These are phyloP conservation scores for Drosophila teissieri DNA, from an alignment of 1,140 invertebrate genomes.

Conservation along the genomic window DNA sequence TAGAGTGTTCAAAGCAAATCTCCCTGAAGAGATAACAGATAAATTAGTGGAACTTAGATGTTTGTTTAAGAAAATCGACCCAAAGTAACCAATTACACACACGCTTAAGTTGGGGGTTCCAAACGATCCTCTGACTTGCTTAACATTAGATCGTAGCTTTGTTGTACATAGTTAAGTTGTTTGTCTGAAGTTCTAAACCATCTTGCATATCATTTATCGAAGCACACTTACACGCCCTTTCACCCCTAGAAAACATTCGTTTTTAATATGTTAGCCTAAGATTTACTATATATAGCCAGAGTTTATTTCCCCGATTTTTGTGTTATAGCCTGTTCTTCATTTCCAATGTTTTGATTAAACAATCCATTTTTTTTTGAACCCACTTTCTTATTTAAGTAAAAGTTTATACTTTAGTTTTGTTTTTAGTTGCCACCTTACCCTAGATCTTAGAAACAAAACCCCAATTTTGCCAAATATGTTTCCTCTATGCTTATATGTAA, in stretches of 20 bases:
- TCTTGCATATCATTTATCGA: conserved; percentile 54
- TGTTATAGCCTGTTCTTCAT: conserved; percentile 27
- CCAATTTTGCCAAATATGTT: conserved; percentile 82
- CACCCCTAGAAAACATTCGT: conserved; percentile 26
- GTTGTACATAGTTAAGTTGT: conserved; percentile 72
- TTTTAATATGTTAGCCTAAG: conserved; percentile 57
- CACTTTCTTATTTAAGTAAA: background rate
- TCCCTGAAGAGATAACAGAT: background rate
- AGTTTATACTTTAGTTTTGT: conserved; percentile 20
- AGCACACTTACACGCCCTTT: conserved; percentile 7
- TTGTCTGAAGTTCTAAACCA: conserved; percentile 22
- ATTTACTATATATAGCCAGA: conserved; percentile 26
- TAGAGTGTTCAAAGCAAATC: conserved; percentile 11
- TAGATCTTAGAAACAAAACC: conserved; percentile 59
- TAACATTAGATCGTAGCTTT: conserved; percentile 47
- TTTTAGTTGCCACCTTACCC: conserved; percentile 22
- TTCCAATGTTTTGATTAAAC: conserved; percentile 30
- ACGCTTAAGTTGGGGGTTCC: conserved; percentile 14
- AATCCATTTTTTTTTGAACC: background rate
- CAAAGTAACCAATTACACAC: conserved; percentile 1
- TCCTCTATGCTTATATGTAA: conserved; percentile 53
- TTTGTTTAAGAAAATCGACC: conserved; percentile 14
- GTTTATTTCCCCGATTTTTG: conserved; percentile 7
- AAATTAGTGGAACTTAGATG: background rate
- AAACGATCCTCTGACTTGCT: conserved; percentile 8